Evolutionary conservation across 2,888 invertebrate genomes (phyloP).

Genomic region (Andrena camellia): DNA sequence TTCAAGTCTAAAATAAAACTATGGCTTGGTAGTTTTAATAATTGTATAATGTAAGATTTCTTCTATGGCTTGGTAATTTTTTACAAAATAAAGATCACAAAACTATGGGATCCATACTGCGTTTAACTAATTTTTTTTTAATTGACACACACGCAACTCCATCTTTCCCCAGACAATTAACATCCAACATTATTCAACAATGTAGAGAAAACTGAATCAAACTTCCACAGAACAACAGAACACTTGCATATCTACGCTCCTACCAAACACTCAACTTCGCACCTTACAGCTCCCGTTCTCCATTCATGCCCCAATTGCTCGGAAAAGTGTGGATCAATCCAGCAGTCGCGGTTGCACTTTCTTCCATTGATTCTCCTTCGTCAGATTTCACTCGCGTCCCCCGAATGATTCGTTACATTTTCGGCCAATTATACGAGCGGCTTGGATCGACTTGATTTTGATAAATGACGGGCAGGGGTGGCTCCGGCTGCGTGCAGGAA

Average conservation of each 20-base stretch:
- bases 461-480: conserved; percentile 74
- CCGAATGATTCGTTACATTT: conserved; percentile 45
- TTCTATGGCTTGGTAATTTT: no score
- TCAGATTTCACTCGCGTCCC: conserved; percentile 30
- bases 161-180: not conserved
- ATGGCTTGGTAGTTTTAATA: no score
- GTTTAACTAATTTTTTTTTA: no score
- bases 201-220: not conserved
- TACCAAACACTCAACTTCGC: no score
- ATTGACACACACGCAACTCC: not conserved
- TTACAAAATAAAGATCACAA: no score
- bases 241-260: no score
- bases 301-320: not conserved
- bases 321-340: not conserved
- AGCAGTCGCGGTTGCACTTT: not conserved
- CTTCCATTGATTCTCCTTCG: conserved; percentile 3
- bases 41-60: no score
- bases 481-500: conserved; percentile 70
- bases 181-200: not conserved
- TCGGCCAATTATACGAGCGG: conserved; percentile 66
- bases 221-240: no score
- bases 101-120: no score
- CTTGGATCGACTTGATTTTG: conserved; percentile 78
- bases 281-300: no score
- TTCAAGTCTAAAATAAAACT: no score